A percentile compares a stretch with the other conserved stretches of the same genome.
Evolutionary conservation across 2,113 vertebrate species (phyloP).

Genomic region (Solea solea): DNA sequence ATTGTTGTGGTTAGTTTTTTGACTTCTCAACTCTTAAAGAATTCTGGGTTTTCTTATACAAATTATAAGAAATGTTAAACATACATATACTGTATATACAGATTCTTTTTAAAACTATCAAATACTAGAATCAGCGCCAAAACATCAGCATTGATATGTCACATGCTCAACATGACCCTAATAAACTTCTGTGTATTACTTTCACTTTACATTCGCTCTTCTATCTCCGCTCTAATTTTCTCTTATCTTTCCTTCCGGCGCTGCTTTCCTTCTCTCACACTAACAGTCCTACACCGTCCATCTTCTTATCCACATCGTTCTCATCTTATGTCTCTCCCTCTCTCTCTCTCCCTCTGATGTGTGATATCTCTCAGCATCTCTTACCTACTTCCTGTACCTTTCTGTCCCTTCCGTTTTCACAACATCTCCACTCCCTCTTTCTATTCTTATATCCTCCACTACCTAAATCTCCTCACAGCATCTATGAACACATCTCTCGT

Average conservation of each 20-base stretch:
- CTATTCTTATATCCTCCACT: conserved; percentile 65
- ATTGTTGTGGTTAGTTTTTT: too few relatives aligned
- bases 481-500: conserved; percentile 68
- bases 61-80: too few relatives aligned
- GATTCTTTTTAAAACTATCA: not conserved
- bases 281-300: conserved; percentile 42
- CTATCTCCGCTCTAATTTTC: conserved; percentile 36
- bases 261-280: conserved; percentile 39
- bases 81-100: too few relatives aligned
- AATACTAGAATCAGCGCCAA: not conserved
- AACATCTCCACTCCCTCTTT: conserved; percentile 62
- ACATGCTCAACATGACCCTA: conserved; percentile 37
- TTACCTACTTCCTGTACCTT: conserved; percentile 68
- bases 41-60: too few relatives aligned
- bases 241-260: conserved; percentile 51
- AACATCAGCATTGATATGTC: conserved; percentile 48
- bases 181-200: conserved; percentile 53
- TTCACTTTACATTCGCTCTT: conserved; percentile 27
- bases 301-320: conserved; percentile 56
- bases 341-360: conserved; percentile 33
- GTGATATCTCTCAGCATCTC: conserved; percentile 63
- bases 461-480: conserved; percentile 61
- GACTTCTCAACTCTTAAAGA: too few relatives aligned
- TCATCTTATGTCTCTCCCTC: conserved; percentile 40
- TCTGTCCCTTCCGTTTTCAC: conserved; percentile 62